A percentile compares a stretch with the other conserved stretches of the same genome.
Evolutionary conservation across 2,888 invertebrate genomes (phyloP).

Genomic region (Caradrina clavipalpis): DNA sequence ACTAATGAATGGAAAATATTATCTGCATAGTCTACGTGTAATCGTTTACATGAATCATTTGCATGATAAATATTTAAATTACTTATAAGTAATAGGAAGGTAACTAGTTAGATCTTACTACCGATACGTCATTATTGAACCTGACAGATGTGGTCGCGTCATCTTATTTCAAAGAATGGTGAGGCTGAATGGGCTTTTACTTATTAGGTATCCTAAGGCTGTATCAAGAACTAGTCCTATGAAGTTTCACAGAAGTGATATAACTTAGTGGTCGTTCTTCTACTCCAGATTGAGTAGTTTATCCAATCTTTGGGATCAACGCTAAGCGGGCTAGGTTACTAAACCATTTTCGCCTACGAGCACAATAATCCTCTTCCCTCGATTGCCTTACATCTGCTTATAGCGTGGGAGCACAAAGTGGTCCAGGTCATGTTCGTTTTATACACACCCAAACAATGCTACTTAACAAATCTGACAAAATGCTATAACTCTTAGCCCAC

Average conservation of each 20-base stretch:
- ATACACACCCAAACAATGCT: conserved; percentile 38
- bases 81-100: conserved; percentile 30
- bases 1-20: conserved; percentile 73
- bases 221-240: conserved; percentile 25
- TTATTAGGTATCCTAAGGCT: not conserved
- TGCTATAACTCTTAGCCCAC: conserved; percentile 43
- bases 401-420: conserved; percentile 48
- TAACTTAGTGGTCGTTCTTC: not conserved
- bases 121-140: conserved; percentile 6
- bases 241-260: conserved; percentile 33
- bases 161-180: conserved; percentile 57
- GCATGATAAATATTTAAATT: conserved; percentile 57
- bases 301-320: conserved; percentile 25
- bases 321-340: conserved; percentile 20
- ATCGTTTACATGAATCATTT: conserved; percentile 59
- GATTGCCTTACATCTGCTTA: conserved; percentile 40
- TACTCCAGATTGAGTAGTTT: conserved; percentile 1
- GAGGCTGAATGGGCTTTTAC: conserved; percentile 17
- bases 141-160: conserved; percentile 40
- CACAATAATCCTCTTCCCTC: conserved; percentile 42
- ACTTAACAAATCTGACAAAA: conserved; percentile 34
- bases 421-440: conserved; percentile 55
- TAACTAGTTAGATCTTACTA: conserved; percentile 33
- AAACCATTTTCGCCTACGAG: conserved; percentile 47
- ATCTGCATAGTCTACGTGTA: conserved; percentile 35